These are phyloP conservation scores for Leptinotarsa haldemani DNA, from an alignment of 2,888 invertebrate species.

Conservation along the genomic window DNA sequence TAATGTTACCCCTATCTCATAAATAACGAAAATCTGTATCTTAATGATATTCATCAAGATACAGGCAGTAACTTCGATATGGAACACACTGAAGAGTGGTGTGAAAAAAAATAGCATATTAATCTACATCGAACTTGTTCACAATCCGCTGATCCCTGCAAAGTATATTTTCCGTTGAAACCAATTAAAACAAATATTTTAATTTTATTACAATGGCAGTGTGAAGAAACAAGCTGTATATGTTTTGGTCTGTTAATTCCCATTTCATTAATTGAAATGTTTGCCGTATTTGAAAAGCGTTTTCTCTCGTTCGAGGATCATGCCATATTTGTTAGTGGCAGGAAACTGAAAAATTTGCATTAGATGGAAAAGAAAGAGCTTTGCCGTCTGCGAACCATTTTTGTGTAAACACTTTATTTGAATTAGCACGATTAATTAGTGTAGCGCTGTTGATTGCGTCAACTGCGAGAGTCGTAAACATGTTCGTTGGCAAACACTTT, in stretches of 20 bases:
- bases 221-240: constrained; percentile 49
- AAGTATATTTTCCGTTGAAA: constrained; percentile 46
- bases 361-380: constrained; percentile 27
- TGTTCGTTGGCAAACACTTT: constrained; percentile 31
- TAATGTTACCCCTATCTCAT: too few relatives aligned
- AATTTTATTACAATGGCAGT: constrained; percentile 53
- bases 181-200: constrained; percentile 54
- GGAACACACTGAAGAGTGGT: too few relatives aligned
- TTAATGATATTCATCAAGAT: too few relatives aligned
- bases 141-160: background rate
- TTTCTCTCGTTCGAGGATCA: constrained; percentile 47
- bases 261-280: constrained; percentile 53
- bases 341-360: constrained; percentile 39
- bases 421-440: constrained; percentile 35
- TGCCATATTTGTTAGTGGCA: constrained; percentile 46
- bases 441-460: constrained; percentile 32
- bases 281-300: constrained; percentile 50
- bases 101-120: too few relatives aligned
- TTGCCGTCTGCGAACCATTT: constrained; percentile 25
- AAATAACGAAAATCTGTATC: too few relatives aligned
- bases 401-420: constrained; percentile 30
- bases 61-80: too few relatives aligned
- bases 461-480: constrained; percentile 29
- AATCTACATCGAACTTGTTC: background rate
- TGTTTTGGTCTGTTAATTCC: constrained; percentile 52